Evolutionary conservation across 2,113 vertebrate species (phyloP).

Genomic region (Alligator sinensis): DNA sequence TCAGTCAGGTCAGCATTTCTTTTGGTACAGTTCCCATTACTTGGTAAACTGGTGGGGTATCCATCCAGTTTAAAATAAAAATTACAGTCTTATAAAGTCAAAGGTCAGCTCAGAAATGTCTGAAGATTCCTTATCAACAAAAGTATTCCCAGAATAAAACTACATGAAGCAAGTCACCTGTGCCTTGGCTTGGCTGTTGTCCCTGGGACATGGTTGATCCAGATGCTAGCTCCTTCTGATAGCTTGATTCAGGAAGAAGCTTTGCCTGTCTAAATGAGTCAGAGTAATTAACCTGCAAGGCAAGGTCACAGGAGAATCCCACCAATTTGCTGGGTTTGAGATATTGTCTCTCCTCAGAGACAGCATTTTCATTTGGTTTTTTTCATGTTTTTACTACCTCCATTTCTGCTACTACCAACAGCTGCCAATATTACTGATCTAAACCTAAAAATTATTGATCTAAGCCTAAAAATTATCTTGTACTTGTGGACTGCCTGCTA

Average conservation of each 20-base stretch:
- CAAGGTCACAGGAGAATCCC: not conserved
- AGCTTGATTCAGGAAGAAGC: not conserved
- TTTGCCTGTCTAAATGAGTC: not conserved
- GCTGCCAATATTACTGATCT: not conserved
- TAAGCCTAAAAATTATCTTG: not conserved
- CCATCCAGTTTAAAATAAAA: not conserved
- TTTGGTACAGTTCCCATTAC: not conserved
- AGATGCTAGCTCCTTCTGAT: not conserved
- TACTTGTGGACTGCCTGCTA: not conserved
- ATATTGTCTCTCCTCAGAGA: not conserved
- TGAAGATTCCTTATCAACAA: not conserved
- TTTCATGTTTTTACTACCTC: not conserved
- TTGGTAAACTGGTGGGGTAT: not conserved
- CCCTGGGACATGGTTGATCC: not conserved
- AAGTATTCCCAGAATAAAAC: not conserved
- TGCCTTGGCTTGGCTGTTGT: not conserved
- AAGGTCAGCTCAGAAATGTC: no score
- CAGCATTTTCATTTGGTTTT: not conserved
- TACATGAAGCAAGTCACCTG: no score
- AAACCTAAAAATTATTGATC: not conserved
- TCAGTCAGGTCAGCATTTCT: not conserved
- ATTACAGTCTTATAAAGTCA: not conserved
- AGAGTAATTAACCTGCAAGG: not conserved
- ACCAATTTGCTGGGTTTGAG: accelerated
- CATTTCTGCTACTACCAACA: not conserved